Evolutionary conservation across 2,888 invertebrate species (phyloP).

Genomic region (Epirrhoe alternata): DNA sequence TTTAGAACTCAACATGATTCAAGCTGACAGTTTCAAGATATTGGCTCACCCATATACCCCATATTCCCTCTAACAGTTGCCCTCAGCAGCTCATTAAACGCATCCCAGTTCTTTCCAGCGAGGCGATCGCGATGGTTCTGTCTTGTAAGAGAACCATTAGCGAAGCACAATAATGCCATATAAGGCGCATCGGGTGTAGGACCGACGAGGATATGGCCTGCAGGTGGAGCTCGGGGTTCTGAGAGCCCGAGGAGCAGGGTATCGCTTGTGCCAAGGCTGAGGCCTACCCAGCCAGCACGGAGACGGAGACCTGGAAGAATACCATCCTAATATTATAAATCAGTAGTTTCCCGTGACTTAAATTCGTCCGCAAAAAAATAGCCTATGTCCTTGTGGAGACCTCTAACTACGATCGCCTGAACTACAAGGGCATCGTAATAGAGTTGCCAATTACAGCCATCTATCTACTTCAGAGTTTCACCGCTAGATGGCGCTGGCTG

Average conservation of each 20-base stretch:
- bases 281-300: conserved; percentile 91
- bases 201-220: conserved; percentile 95
- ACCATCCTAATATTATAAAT: too few relatives aligned
- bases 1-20: too few relatives aligned
- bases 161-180: conserved; percentile 96
- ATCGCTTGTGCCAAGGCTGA: conserved; percentile 97
- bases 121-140: conserved; percentile 91
- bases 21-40: not conserved
- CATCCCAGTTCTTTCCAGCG: conserved; percentile 92
- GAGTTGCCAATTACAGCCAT: too few relatives aligned
- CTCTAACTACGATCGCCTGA: too few relatives aligned
- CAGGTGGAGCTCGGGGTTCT: conserved; percentile 87
- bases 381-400: too few relatives aligned
- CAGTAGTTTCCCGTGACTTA: too few relatives aligned
- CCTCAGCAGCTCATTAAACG: conserved; percentile 92
- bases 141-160: conserved; percentile 96
- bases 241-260: conserved; percentile 93
- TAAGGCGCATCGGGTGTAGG: conserved; percentile 91
- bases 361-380: too few relatives aligned
- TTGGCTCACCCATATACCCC: conserved; percentile 91
- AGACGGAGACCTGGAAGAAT: conserved; percentile 92
- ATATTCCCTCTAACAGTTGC: conserved; percentile 96
- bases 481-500: too few relatives aligned
- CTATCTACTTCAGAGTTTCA: too few relatives aligned
- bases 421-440: too few relatives aligned